Base-by-base conservation (phyloP, 2,888 invertebrate genomes). In the Leuctra nigra region DNA sequence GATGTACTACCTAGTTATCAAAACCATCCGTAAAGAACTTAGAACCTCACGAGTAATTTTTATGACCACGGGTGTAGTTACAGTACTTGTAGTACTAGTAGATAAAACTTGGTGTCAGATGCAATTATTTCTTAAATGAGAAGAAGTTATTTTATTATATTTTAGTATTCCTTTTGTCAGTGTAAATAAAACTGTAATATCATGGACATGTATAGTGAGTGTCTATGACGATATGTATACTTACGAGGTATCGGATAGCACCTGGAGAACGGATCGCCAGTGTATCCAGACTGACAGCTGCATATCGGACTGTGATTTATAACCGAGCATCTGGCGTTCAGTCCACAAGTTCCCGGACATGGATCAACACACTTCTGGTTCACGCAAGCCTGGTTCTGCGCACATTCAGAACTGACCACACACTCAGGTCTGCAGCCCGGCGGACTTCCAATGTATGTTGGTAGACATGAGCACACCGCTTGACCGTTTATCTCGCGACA, bases 221-320 rank as follows among this genome's bases (percentile, higher is more conserved):
- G n/a, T n/a, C n/a, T n/a, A n/a, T n/a, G n/a, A n/a, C n/a, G n/a
- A n/a, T n/a, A n/a, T n/a, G 4, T 24, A 53, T 2, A 1, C 56
- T 56, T 53, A 56, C 56, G 20, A 58, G 57, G 22, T 63, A 72
- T 65, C 54, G 67, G 66, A 29, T 74, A 74, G 66, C 90, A 90
- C 39, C 79, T 80, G 11, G 80, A 75, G 67, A 90, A 91, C 47
- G 91, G 91, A 81, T 91, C 88, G 9, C 92, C 92, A 58, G 83
- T 80, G 68, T 82, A 80, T 35, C 83, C 85, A 16, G 71, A 72
- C 35, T 83, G 81, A 69, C 86, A 87, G 56, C 79, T 78, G 67
- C 87, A 87, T 65, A 84, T 82, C 7, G 86, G 84, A 64, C 81
- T 80, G 66, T 86, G 86, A 67, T 84, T 83, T 35, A 84, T 78